A percentile compares a stretch with the other conserved stretches of the same genome.
phyloP scores from a whole-genome alignment of 2,797 vertebrate species.

The Cossypha dichroa region DNA sequence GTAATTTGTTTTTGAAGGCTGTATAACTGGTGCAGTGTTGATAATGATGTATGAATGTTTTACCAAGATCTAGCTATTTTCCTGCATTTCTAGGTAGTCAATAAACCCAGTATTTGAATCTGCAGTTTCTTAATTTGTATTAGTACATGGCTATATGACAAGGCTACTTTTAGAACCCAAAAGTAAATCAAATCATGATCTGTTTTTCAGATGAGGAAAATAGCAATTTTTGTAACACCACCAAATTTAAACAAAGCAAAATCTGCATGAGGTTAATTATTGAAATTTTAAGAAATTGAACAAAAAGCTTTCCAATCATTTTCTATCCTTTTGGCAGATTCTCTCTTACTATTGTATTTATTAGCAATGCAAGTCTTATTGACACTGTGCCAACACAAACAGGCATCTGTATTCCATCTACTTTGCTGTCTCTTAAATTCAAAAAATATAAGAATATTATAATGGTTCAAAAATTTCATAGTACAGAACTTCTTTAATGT shows the following conservation, averaged over 20 bases:
- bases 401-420: background rate
- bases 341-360: background rate
- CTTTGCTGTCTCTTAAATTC: background rate
- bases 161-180: background rate
- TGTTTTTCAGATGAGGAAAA: background rate
- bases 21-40: background rate
- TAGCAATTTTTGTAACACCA: background rate
- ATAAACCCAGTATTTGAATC: background rate
- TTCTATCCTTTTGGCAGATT: background rate
- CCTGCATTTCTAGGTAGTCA: background rate
- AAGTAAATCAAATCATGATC: background rate
- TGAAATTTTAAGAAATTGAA: background rate
- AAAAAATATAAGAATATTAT: background rate
- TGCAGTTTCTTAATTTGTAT: background rate
- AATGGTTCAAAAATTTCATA: background rate
- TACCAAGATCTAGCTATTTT: background rate
- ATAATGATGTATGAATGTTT: background rate
- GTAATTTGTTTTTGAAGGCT: background rate
- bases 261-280: background rate
- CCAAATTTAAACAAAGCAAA: background rate
- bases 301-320: background rate
- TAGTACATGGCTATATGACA: background rate
- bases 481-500: background rate
- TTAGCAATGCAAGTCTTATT: background rate
- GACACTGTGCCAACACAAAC: background rate